Evolutionary conservation across 2,113 vertebrate species (phyloP).

Genomic region (Epinephelus fuscoguttatus): DNA sequence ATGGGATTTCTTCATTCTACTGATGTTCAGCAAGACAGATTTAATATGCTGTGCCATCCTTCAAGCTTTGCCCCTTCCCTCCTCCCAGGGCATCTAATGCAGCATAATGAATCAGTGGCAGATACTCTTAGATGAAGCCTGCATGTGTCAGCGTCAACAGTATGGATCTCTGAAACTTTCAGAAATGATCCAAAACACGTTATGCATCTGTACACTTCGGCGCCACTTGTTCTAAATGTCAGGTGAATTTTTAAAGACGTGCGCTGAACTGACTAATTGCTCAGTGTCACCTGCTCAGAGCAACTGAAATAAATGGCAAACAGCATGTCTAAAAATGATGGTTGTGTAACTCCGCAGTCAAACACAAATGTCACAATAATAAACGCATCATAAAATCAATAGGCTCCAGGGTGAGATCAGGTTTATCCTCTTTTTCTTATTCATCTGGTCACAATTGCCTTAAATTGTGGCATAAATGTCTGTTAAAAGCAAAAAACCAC

Average conservation of each 20-base stretch:
- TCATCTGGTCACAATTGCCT: not conserved
- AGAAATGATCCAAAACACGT: slow-evolving; percentile 52
- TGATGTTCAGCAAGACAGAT: slow-evolving; percentile 65
- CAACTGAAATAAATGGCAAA: slow-evolving; percentile 24
- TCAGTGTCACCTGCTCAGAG: slow-evolving; percentile 35
- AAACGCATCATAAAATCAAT: slow-evolving; percentile 48
- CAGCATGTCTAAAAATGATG: slow-evolving; percentile 20
- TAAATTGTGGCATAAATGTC: not conserved
- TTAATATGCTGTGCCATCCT: slow-evolving; percentile 76
- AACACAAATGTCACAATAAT: slow-evolving; percentile 46
- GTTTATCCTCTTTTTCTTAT: slow-evolving; percentile 5
- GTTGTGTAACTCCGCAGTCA: slow-evolving; percentile 21
- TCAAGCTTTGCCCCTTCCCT: slow-evolving; percentile 68
- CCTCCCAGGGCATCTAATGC: slow-evolving; percentile 67
- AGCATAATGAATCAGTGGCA: slow-evolving; percentile 74
- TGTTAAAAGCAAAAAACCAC: not conserved
- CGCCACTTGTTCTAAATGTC: slow-evolving; percentile 52
- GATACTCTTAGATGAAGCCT: slow-evolving; percentile 55
- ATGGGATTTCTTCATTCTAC: slow-evolving; percentile 62
- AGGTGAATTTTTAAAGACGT: slow-evolving; percentile 32
- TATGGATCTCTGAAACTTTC: slow-evolving; percentile 50
- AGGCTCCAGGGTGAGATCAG: slow-evolving; percentile 27
- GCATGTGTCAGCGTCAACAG: slow-evolving; percentile 51
- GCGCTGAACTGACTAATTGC: slow-evolving; percentile 35
- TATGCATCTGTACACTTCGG: slow-evolving; percentile 24